phyloP scores from a whole-genome alignment of 2,888 invertebrate genomes.

The Dione vanillae region DNA sequence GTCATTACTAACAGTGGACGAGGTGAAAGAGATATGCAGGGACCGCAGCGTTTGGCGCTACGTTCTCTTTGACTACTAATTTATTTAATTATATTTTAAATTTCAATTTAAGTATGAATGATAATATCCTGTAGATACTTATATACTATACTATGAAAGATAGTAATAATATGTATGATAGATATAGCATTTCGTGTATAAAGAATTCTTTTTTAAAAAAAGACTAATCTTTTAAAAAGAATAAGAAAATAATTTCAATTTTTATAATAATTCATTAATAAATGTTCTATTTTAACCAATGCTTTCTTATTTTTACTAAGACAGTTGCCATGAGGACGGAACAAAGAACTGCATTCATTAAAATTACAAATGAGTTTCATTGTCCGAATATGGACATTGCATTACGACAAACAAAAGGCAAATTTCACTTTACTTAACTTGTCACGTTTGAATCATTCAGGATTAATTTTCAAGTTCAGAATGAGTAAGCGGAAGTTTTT shows the following conservation, averaged over 20 bases:
- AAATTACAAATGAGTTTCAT: conserved; percentile 54
- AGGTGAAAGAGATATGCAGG: too few species aligned
- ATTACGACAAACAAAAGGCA: conserved; percentile 44
- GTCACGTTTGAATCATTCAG: conserved; percentile 54
- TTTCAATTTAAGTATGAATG: too few species aligned
- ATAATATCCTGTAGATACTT: too few species aligned
- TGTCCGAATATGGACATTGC: conserved; percentile 46
- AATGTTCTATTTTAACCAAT: conserved; percentile 20
- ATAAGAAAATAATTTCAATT: neutral
- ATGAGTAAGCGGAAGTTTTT: conserved; percentile 64
- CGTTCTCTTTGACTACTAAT: too few species aligned
- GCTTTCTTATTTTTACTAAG: conserved; percentile 48
- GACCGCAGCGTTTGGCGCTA: too few species aligned
- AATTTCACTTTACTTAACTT: conserved; percentile 50
- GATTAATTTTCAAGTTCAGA: conserved; percentile 63
- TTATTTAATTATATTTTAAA: too few species aligned
- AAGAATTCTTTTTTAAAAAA: too few species aligned
- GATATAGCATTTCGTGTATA: too few species aligned
- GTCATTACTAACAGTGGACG: too few species aligned
- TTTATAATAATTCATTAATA: neutral
- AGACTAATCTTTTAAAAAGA: too few species aligned
- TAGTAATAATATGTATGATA: too few species aligned
- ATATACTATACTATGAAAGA: too few species aligned
- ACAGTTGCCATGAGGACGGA: conserved; percentile 39
- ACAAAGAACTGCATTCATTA: conserved; percentile 47